Conservation (phyloP, 2,797 vertebrate genomes). For the Percopsis omiscomaycus region DNA sequence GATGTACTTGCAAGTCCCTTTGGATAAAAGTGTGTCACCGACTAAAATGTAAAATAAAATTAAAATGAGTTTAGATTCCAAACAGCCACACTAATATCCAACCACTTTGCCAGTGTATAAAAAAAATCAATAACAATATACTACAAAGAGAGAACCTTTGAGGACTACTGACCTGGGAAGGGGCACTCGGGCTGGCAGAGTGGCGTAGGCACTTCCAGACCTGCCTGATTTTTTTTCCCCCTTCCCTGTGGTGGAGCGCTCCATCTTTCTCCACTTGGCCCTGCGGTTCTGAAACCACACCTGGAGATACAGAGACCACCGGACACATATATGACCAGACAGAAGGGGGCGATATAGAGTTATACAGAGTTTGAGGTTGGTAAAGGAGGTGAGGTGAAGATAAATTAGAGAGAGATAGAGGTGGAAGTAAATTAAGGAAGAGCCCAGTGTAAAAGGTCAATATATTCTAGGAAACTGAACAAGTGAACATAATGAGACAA, state of each 20-base stretch:
- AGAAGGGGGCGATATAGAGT: neutral
- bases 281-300: constrained; percentile 98
- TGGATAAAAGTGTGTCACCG: no score
- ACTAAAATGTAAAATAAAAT: no score
- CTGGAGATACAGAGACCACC: constrained; percentile 60
- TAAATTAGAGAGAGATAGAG: neutral
- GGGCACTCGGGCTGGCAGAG: constrained; percentile 25
- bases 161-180: constrained; percentile 49
- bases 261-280: constrained; percentile 90
- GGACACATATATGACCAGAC: constrained; percentile 2
- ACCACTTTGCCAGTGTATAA: neutral
- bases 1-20: no score
- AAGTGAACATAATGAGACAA: neutral
- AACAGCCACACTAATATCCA: neutral
- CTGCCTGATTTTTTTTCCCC: constrained; percentile 42
- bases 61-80: no score
- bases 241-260: constrained; percentile 73
- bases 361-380: neutral
- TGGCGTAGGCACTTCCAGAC: constrained; percentile 35
- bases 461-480: neutral
- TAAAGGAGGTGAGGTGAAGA: neutral
- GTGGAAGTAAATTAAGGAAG: neutral
- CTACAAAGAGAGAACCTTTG: neutral
- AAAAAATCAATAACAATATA: neutral
- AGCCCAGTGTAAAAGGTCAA: neutral